These are phyloP conservation scores for Biston betularia DNA, from an alignment of 2,888 invertebrate genomes.

Conservation along the genomic window DNA sequence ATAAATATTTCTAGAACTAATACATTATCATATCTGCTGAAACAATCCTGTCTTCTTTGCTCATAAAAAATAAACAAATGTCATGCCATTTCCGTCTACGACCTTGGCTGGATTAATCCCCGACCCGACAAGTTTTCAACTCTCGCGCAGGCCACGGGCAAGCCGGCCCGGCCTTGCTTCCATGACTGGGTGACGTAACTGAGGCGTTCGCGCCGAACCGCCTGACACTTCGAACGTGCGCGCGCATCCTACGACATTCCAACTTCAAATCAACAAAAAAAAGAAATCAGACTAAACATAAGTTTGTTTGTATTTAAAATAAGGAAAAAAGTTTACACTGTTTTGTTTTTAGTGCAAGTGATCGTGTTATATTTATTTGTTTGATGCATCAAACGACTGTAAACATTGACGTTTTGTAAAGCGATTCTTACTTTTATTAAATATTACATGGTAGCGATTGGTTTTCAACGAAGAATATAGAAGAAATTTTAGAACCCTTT, in stretches of 20 bases:
- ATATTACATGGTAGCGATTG: neutral
- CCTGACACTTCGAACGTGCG: constrained; percentile 65
- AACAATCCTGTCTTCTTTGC: constrained; percentile 36
- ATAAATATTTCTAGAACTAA: too few species aligned
- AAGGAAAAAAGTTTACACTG: neutral
- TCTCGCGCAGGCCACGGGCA: constrained; percentile 45
- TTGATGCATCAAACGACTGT: constrained; percentile 3
- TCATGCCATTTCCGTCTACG: constrained; percentile 52
- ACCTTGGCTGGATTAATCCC: constrained; percentile 68
- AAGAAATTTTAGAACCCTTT: neutral
- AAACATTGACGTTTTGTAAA: constrained; percentile 21
- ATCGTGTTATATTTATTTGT: constrained; percentile 1
- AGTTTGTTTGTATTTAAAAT: neutral
- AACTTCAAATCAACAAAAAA: constrained; percentile 11
- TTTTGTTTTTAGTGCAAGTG: constrained; percentile 12
- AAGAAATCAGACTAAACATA: neutral
- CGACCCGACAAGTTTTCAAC: constrained; percentile 63
- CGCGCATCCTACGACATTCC: constrained; percentile 57
- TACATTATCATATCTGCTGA: constrained; percentile 10
- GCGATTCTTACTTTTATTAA: neutral
- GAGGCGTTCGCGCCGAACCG: constrained; percentile 59
- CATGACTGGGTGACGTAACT: constrained; percentile 68
- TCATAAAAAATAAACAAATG: constrained; percentile 49
- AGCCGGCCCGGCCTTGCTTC: constrained; percentile 64
- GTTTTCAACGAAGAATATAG: neutral